phyloP scores from a whole-genome alignment of 1,140 invertebrate genomes.

The Drosophila azteca region DNA sequence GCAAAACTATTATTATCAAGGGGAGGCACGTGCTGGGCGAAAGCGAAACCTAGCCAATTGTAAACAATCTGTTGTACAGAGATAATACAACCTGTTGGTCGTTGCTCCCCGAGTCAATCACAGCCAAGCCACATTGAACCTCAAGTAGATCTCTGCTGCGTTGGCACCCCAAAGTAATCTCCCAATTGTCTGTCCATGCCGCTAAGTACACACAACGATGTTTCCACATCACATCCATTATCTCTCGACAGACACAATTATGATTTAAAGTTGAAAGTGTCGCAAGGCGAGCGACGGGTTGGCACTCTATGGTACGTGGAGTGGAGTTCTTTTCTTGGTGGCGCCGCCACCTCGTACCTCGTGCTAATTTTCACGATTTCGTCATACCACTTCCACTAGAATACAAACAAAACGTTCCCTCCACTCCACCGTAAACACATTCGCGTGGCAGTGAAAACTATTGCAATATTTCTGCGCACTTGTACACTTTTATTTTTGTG shows the following conservation, averaged over 20 bases:
- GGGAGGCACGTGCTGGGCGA: conserved; percentile 25
- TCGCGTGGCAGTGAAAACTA: conserved; percentile 41
- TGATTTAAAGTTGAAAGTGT: too few relatives aligned
- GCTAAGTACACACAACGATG: too few relatives aligned
- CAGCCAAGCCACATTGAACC: too few relatives aligned
- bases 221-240: too few relatives aligned
- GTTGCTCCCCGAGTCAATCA: not conserved
- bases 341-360: conserved; percentile 21
- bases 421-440: not conserved
- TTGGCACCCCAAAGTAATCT: too few relatives aligned
- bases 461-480: conserved; percentile 1
- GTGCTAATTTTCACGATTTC: conserved; percentile 47
- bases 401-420: too few relatives aligned
- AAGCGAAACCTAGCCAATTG: conserved; percentile 1
- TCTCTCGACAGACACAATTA: too few relatives aligned
- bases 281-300: too few relatives aligned
- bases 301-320: conserved; percentile 1
- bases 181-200: too few relatives aligned
- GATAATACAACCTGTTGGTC: conserved; percentile 12
- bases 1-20: conserved; percentile 3
- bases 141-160: too few relatives aligned
- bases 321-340: not conserved
- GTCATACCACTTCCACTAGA: conserved; percentile 11
- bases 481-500: conserved; percentile 6
- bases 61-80: conserved; percentile 21